Evolutionary conservation across 2,888 invertebrate genomes (phyloP), one percentile per base, ranked within the genome.

Genomic region (Hirtodrosophila histrioides): DNA sequence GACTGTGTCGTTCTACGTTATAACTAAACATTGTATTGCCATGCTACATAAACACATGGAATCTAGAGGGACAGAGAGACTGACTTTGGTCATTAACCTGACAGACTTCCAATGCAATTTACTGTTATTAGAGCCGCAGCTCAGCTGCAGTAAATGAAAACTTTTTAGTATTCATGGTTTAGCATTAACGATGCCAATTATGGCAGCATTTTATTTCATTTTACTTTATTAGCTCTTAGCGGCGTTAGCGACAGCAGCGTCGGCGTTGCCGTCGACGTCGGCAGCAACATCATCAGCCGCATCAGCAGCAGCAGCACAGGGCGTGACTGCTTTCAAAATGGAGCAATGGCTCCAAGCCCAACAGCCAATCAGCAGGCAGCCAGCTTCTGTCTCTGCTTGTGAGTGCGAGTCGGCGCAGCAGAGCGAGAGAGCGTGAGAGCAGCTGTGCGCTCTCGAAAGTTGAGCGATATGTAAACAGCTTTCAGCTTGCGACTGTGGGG

Each of bases 91-190:
- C 27, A 33, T 66, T 51, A 36, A 40, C 33, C 48, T 27, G 17
- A 3, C 33, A 39, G 24, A 41, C 17, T 8, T 11, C 12, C 39
- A 39, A 33, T 46, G 54, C 72, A 76, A 60, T 71, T 67, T 67
- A 66, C 46, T 63, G 67, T 72, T 71, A 62, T 71, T 46, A 33
- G 39, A 57, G 56, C 37, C 50, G 24, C 81, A 57, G 71, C 60
- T 67, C 33, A 71, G 71, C 64, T 72, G 72, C 69, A 82, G 55
- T 69, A 73, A 62, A 66, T 69, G 62, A 67, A 69, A 86, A 71
- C 51, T 76, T 87, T 76, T 87, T 81, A 85, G 69, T 85, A 78
- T 85, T 87, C 82, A 85, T 85, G 86, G 82, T 81, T 82, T 78
- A 50, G 76, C 88, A 82, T 82, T 86, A 84, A 84, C 81, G 85